phyloP scores from a whole-genome alignment of 2,888 invertebrate genomes.

The Prosopocoilus inquinatus region DNA sequence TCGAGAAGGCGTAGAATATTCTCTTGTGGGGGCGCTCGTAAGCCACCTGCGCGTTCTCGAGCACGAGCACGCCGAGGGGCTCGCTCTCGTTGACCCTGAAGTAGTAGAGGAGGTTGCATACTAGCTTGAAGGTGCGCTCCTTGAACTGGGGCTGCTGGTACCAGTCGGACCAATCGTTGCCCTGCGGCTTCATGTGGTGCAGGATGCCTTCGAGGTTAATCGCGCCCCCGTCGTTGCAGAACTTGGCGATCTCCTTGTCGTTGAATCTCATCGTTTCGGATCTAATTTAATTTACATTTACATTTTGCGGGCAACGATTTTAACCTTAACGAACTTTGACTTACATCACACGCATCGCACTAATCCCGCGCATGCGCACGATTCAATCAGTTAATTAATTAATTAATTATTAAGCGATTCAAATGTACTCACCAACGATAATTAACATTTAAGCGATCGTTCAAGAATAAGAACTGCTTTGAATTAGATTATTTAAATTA shows the following conservation, averaged over 20 bases:
- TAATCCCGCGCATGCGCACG: no score
- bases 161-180: conserved; percentile 54
- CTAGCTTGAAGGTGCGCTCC: conserved; percentile 74
- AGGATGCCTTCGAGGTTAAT: conserved; percentile 67
- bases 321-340: no score
- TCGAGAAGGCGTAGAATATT: conserved; percentile 72
- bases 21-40: conserved; percentile 64
- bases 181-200: conserved; percentile 64
- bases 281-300: conserved; percentile 35
- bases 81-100: conserved; percentile 67
- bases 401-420: no score
- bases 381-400: no score
- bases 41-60: conserved; percentile 71
- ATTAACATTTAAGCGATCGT: no score
- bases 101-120: conserved; percentile 74
- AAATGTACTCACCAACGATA: no score
- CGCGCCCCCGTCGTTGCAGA: conserved; percentile 57
- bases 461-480: no score
- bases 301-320: neutral
- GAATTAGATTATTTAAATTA: no score
- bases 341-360: no score
- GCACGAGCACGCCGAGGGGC: conserved; percentile 70
- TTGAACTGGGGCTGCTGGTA: conserved; percentile 57
- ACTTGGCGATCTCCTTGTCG: conserved; percentile 63
- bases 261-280: conserved; percentile 64